These are phyloP conservation scores for Melierax canorus DNA, from an alignment of 2,113 vertebrate genomes.

Conservation along the genomic window DNA sequence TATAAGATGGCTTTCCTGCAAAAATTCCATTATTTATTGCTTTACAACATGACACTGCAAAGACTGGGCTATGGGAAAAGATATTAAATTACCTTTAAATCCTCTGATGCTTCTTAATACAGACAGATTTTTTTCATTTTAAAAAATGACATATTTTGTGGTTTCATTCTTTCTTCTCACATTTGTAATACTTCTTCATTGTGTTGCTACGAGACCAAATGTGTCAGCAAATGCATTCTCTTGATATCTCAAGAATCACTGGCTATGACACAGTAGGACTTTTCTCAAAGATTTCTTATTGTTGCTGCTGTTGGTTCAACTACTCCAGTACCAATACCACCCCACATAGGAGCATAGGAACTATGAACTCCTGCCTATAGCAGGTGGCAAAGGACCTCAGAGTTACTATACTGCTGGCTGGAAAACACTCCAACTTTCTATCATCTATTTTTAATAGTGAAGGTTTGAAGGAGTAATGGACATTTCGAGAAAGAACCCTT, in stretches of 20 bases:
- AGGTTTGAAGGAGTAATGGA: neutral
- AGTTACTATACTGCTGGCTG: neutral
- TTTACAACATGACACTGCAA: constrained; percentile 23
- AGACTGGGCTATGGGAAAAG: neutral
- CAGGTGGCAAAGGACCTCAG: neutral
- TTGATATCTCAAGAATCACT: neutral
- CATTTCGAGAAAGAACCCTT: neutral
- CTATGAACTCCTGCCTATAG: neutral
- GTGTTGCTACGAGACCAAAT: neutral
- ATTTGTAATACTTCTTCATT: neutral
- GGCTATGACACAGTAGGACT: neutral
- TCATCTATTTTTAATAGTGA: neutral
- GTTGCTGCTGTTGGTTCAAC: neutral
- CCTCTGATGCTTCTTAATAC: neutral
- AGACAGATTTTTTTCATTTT: neutral
- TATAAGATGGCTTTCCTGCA: constrained; percentile 26
- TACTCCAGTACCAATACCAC: neutral
- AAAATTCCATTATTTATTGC: constrained; percentile 58
- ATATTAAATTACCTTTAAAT: constrained; percentile 34
- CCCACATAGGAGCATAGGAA: rapidly evolving
- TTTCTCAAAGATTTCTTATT: neutral
- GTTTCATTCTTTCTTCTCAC: neutral
- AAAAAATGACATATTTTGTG: neutral
- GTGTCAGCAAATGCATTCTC: neutral
- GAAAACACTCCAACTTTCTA: neutral